Conservation (phyloP, 2,113 vertebrate genomes). For the Campylomormyrus numenius region DNA sequence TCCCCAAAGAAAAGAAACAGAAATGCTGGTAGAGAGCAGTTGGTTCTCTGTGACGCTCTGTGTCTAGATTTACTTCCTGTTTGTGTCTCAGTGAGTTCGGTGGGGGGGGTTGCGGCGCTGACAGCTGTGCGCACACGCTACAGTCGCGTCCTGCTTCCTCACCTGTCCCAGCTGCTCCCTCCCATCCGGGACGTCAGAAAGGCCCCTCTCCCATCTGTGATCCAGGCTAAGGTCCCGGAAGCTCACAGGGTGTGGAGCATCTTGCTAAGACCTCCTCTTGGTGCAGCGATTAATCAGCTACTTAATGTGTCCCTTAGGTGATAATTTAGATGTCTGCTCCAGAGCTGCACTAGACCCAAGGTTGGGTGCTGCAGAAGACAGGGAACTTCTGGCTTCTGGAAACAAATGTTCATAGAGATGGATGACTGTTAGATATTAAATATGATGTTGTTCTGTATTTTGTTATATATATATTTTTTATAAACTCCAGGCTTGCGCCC, state of each 20-base stretch:
- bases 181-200: background rate
- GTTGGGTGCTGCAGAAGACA: background rate
- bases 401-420: background rate
- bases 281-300: background rate
- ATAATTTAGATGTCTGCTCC: background rate
- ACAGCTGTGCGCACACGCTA: background rate
- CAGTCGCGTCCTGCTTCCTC: background rate
- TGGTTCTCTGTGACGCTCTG: background rate
- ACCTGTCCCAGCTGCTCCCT: background rate
- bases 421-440: background rate
- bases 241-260: background rate
- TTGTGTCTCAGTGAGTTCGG: background rate
- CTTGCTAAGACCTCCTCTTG: background rate
- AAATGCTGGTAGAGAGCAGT: background rate
- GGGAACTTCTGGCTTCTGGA: background rate
- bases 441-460: background rate
- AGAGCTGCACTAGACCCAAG: background rate
- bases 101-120: background rate
- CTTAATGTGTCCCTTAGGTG: background rate
- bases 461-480: background rate
- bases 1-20: background rate
- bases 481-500: background rate
- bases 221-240: background rate
- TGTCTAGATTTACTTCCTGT: background rate
- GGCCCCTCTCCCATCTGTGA: background rate